Base-by-base conservation (phyloP, 2,888 invertebrate genomes). In the Brenthis ino region DNA sequence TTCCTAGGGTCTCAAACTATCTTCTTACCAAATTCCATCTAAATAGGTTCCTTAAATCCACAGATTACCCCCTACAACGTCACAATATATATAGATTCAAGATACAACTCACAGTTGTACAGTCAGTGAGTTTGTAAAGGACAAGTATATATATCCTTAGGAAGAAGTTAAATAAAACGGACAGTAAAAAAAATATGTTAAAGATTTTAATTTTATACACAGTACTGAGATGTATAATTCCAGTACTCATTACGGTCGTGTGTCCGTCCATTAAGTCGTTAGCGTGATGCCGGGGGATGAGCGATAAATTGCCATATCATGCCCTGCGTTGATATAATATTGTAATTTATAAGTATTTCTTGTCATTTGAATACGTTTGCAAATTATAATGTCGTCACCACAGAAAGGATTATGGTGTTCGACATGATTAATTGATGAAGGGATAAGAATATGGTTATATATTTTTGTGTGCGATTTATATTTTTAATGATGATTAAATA, bases 201-300 rank as follows among this genome's bases (percentile, higher is more conserved):
- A 37, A 37, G 6, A 37, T 43, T 43, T 43, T 43, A 43, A 43
- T 63, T 54, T 54, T 24, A 33, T 28, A 54, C 14, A 11, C 11
- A 28, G 37, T 43, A 43, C 16, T 56, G 24, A 48, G 20, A 2
- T 6, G 51, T 54, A 14, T 68, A 64, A 64, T 65, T 50, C 77
- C 69, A 43, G 75, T 48, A 14, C 33, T 33, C 58, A 67, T 67
- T 67, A 67, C 16, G 60, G 83, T 80, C 86, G 87, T 85, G 89
- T 86, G 89, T 84, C 86, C 79, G 76, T n/a, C 83, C 85, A 86
- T 90, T 89, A 87, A 79, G 79, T 82, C 76, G 84, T 85, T 85
- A 81, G 81, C 77, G 76, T 65, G 74, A 75, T 76, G 65, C 72
- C 72, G 76, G 75, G 82, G 80, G 79, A 80, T 80, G 77, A 70